These are phyloP conservation scores for Sphenopsis melanotis DNA, from an alignment of 2,797 vertebrate genomes.

Conservation along the genomic window DNA sequence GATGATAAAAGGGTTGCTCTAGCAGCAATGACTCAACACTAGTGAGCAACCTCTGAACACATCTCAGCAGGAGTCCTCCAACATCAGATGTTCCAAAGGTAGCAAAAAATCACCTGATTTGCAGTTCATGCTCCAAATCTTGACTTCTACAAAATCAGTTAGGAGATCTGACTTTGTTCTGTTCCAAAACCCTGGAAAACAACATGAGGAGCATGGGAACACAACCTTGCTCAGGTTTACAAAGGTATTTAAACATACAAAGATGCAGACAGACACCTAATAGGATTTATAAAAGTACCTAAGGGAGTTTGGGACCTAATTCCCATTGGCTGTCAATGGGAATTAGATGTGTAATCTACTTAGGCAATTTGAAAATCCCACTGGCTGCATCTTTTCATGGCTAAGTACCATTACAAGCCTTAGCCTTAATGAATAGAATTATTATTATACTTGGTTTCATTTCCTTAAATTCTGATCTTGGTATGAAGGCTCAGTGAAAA, in stretches of 20 bases:
- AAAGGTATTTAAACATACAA: conserved; percentile 37
- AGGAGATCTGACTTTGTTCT: not conserved
- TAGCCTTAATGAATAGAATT: conserved; percentile 59
- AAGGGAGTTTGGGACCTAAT: conserved; percentile 56
- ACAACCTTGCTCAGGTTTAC: conserved; percentile 12
- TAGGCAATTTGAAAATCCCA: conserved; percentile 60
- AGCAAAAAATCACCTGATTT: not conserved
- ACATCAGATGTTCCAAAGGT: not conserved
- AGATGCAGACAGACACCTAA: conserved; percentile 53
- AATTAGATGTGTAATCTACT: conserved; percentile 64
- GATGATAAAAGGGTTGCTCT: not conserved
- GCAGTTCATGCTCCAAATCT: not conserved
- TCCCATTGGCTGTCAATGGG: conserved; percentile 62
- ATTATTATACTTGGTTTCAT: conserved; percentile 53
- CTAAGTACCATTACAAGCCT: conserved; percentile 54
- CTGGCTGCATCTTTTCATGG: conserved; percentile 63
- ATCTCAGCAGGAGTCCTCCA: not conserved
- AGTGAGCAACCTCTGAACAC: not conserved
- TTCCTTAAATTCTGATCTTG: conserved; percentile 30
- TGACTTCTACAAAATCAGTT: not conserved
- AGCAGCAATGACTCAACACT: not conserved
- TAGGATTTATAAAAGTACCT: conserved; percentile 61
- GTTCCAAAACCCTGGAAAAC: not conserved
- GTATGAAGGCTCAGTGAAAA: not conserved
- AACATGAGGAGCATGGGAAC: not conserved